A percentile compares a stretch with the other conserved stretches of the same genome.
These are phyloP conservation scores for Rhinogobio ventralis DNA, from an alignment of 2,797 vertebrate genomes.

Conservation along the genomic window DNA sequence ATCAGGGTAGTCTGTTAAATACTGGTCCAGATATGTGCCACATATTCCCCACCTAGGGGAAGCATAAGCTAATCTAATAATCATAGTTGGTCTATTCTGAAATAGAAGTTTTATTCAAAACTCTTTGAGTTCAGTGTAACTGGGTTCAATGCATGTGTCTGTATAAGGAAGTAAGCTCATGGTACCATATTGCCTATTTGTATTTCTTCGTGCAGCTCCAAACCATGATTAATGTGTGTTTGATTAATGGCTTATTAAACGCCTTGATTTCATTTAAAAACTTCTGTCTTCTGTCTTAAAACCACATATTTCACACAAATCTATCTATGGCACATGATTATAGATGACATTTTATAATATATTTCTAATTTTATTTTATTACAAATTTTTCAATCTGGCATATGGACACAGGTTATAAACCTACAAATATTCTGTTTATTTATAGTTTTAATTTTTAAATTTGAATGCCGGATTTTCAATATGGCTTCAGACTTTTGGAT, in stretches of 20 bases:
- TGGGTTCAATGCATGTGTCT: slow-evolving; percentile 8
- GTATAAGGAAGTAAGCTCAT: slow-evolving; percentile 26
- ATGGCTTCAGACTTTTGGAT: background rate
- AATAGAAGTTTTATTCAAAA: slow-evolving; percentile 11
- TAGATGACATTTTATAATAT: background rate
- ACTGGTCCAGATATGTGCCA: slow-evolving; percentile 12
- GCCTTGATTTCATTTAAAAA: slow-evolving; percentile 8
- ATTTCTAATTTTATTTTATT: background rate
- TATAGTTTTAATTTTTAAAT: background rate
- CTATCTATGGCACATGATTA: background rate
- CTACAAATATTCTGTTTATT: background rate
- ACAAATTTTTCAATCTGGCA: background rate
- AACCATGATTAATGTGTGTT: slow-evolving; percentile 44
- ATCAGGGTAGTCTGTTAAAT: slow-evolving; percentile 32
- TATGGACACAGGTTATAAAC: background rate
- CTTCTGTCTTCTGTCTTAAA: background rate
- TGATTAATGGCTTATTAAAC: slow-evolving; percentile 56
- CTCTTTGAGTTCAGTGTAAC: slow-evolving; percentile 9
- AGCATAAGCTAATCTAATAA: slow-evolving; percentile 21
- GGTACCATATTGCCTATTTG: slow-evolving; percentile 40
- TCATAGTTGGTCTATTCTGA: background rate
- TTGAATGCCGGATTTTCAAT: background rate
- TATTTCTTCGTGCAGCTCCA: slow-evolving; percentile 48
- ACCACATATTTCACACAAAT: background rate
- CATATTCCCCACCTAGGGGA: background rate